Evolutionary conservation across 2,113 vertebrate genomes (phyloP).

Genomic region (Gasterosteus nipponicus): DNA sequence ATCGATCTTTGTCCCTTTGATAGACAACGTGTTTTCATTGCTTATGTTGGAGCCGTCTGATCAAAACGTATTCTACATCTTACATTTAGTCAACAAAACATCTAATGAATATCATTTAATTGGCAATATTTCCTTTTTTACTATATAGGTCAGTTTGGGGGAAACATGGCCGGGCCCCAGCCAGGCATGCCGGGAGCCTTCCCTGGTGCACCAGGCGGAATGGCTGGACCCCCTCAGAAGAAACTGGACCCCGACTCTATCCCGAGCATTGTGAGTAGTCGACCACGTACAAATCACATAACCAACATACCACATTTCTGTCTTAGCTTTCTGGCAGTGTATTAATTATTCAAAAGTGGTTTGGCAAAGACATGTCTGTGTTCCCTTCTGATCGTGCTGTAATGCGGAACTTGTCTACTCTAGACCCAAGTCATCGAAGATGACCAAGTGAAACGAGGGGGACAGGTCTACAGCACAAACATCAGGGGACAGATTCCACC

Average conservation of each 20-base stretch:
- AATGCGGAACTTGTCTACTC: constrained; percentile 20
- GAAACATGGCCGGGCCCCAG: constrained; percentile 84
- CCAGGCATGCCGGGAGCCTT: constrained; percentile 86
- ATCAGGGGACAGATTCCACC: constrained; percentile 92
- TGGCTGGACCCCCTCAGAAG: constrained; percentile 89
- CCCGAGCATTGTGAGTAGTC: constrained; percentile 89
- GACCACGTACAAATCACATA: neutral
- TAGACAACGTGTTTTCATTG: neutral
- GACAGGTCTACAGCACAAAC: constrained; percentile 88
- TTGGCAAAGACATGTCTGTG: neutral
- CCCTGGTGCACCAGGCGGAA: constrained; percentile 77
- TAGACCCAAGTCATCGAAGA: constrained; percentile 94
- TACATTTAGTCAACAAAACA: neutral
- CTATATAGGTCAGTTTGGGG: constrained; percentile 83
- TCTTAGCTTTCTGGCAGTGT: constrained; percentile 14
- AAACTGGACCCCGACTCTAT: constrained; percentile 92
- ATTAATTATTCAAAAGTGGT: neutral
- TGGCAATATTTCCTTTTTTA: neutral
- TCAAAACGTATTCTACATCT: neutral
- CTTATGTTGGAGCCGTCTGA: neutral
- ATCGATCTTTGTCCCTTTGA: neutral
- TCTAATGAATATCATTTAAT: neutral
- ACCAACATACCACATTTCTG: neutral
- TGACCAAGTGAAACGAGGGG: constrained; percentile 84
- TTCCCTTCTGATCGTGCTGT: neutral